Evolutionary conservation across 2,888 invertebrate genomes (phyloP), one percentile per base, ranked within the genome.

Genomic region (Papilio elwesi): DNA sequence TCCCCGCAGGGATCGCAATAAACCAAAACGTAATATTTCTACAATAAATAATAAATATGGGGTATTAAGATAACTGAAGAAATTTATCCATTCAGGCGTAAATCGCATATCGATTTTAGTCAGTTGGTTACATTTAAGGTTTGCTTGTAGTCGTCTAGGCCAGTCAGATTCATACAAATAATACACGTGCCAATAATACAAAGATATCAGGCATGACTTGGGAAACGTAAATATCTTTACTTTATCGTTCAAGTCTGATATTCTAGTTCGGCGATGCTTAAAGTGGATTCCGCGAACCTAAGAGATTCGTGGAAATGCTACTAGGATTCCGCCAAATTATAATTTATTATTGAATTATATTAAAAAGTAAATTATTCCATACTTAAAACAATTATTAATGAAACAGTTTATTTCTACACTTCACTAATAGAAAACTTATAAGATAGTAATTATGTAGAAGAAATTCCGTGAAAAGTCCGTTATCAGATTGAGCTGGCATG

Each of bases 1-100:
- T 75, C 79, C 83, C 80, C 78, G 78, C 75, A 73, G 82, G 79
- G 81, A 74, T 75, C 77, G 72, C 75, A 81, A 80, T 81, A 80
- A 81, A 81, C 81, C 77, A 78, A 78, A 77, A 59, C 63, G 49
- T 59, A 73, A 73, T 57, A 73, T 51, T 68, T 63, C 64, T 73
- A 64, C 38, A 62, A 36, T n/a, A 65, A 55, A 64, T 38, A 68
- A 73, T 64, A 65, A 73, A 73, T 73, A 73, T 64, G 8, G 68
- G 63, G n/a, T 59, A 71, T 71, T 66, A 71, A 71, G 59, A 71
- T 71, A 72, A 48, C 16, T 53, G n/a, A 15, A 52, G 52, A 65
- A 53, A 55, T 68, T 55, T 65, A 55, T 66, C 43, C 59, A 15
- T 59, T 59, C 13, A 38, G 13, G 11, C 59, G 1, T 36, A n/a